Percentiles rank a stretch among this genome's conserved stretches.
Evolutionary conservation across 2,888 invertebrate genomes (phyloP).

Genomic region (Caenorhabditis virilis): DNA sequence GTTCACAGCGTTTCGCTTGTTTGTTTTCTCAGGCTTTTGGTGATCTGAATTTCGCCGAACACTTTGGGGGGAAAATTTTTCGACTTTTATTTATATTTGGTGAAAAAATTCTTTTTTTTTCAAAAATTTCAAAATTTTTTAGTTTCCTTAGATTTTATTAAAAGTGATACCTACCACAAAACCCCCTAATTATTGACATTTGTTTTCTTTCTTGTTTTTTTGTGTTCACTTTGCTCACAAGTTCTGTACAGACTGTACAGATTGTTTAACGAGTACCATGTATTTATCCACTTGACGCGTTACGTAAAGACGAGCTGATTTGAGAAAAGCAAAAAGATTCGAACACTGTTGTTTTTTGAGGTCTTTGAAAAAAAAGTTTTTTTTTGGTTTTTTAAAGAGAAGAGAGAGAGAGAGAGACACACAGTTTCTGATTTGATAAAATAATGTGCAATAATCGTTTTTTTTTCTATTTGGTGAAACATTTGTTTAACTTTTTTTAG

Average conservation of each 20-base stretch:
- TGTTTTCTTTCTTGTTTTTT: background rate
- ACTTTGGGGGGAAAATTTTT: slow-evolving; percentile 19
- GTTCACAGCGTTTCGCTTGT: too few relatives aligned
- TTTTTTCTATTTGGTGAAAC: too few relatives aligned
- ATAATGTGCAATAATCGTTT: too few relatives aligned
- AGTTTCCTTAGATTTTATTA: background rate
- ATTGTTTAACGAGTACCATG: too few relatives aligned
- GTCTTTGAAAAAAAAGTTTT: background rate
- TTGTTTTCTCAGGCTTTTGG: background rate
- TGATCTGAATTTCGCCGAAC: slow-evolving; percentile 12
- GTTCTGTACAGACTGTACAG: too few relatives aligned
- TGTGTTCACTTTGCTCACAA: too few relatives aligned
- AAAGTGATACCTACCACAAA: background rate
- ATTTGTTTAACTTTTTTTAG: too few relatives aligned
- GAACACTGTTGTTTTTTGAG: background rate
- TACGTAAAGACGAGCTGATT: slow-evolving; percentile 9
- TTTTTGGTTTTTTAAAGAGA: too few relatives aligned
- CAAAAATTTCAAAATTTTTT: background rate
- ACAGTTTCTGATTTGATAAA: too few relatives aligned
- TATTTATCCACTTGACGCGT: slow-evolving; percentile 16
- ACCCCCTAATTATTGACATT: slow-evolving; percentile 6
- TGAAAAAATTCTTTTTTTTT: background rate
- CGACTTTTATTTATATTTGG: slow-evolving; percentile 15
- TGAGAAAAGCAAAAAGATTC: background rate
- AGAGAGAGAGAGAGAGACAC: too few relatives aligned